These are phyloP conservation scores for Pollenia angustigena DNA, from an alignment of 2,888 invertebrate genomes.

Conservation along the genomic window DNA sequence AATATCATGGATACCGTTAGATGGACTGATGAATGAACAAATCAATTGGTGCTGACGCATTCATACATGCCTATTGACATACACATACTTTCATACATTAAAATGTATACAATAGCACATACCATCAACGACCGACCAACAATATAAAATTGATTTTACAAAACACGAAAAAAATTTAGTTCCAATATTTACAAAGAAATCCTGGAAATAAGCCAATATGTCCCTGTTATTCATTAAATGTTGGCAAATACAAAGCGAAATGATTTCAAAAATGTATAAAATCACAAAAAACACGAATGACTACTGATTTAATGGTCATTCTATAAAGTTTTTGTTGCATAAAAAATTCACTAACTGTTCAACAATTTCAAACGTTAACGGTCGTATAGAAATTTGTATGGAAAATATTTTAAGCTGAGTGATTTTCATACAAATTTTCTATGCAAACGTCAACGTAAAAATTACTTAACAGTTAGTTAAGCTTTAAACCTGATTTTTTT, in stretches of 20 bases:
- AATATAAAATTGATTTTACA: conserved; percentile 49
- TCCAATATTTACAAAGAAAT: conserved; percentile 43
- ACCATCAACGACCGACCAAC: background rate
- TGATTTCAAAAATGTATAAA: conserved; percentile 28
- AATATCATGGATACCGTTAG: conserved; percentile 20
- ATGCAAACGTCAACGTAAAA: too few species aligned
- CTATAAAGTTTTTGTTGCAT: background rate
- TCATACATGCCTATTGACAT: background rate
- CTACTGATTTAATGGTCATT: background rate
- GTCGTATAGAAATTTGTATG: too few species aligned
- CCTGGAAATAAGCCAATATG: conserved; percentile 57
- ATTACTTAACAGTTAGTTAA: too few species aligned
- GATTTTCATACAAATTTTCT: too few species aligned
- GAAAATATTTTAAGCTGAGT: too few species aligned
- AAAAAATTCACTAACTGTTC: too few species aligned
- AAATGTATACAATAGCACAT: background rate
- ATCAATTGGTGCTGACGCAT: conserved; percentile 66
- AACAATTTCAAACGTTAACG: too few species aligned
- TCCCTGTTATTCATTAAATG: conserved; percentile 56
- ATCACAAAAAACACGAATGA: background rate
- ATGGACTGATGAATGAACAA: conserved; percentile 43
- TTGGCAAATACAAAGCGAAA: conserved; percentile 51
- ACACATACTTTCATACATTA: background rate
- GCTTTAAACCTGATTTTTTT: too few species aligned
- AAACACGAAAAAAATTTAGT: background rate